Base-by-base conservation (phyloP, 2,888 invertebrate species). In the Alcis repandata region DNA sequence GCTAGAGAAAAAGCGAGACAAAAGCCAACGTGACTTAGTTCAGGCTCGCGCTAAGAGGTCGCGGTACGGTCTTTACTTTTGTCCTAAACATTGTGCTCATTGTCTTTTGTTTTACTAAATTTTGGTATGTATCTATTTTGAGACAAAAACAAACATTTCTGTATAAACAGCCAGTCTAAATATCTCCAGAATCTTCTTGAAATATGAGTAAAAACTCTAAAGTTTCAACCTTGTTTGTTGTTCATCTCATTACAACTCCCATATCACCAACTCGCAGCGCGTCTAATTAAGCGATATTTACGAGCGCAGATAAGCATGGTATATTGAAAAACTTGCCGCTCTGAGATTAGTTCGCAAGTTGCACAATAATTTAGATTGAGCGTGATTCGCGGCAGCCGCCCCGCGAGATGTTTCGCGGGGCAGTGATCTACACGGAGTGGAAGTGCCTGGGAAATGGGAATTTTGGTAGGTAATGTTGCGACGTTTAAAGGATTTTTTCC, bases 291-390 rank as follows among this genome's bases (percentile, higher is more conserved):
- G 51, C 32, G 32, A 38, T 67, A 70, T 71, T 71, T 70, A 70
- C 58, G 66, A 56, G 59, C 62, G 67, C 72, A 82, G 90, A 90
- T 90, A 89, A 88, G 84, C 80, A 74, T 90, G 90, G 84, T 91
- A 91, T 91, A 91, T 91, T 90, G 91, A 90, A 91, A 91, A 91
- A 91, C 82, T 91, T 87, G 70, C 73, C 75, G 82, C 81, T 74
- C 76, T 89, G 88, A 88, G 90, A 85, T 91, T 89, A 91, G 87
- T 88, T 90, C 81, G 67, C 79, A 89, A 91, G 80, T 91, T 89
- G 86, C 78, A 87, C 85, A 90, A 87, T 91, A 90, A 91, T 89
- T 91, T 86, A 91, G 90, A 91, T 91, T 82, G 89, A 88, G 85
- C 85, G 82, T 86, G 86, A 87, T 87, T 85, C 80, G 76, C 70